These are phyloP conservation scores for Glyphotaelius pellucidus DNA, from an alignment of 2,888 invertebrate genomes.

Conservation along the genomic window DNA sequence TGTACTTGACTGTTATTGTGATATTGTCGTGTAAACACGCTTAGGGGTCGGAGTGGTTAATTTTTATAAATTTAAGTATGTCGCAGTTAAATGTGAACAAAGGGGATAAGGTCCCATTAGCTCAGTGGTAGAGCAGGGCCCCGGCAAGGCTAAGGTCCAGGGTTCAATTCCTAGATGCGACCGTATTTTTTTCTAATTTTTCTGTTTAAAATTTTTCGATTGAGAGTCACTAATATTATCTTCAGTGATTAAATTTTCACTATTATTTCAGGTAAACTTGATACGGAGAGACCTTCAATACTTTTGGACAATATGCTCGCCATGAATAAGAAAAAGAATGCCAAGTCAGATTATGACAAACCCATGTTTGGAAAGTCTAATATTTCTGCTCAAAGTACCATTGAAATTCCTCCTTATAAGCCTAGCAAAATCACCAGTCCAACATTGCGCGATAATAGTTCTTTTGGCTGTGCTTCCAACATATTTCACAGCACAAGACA, in stretches of 20 bases:
- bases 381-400: background rate
- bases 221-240: no score
- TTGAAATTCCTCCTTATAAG: background rate
- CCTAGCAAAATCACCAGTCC: conserved; percentile 41
- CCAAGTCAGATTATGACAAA: background rate
- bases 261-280: conserved; percentile 57
- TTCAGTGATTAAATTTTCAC: background rate
- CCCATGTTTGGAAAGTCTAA: background rate
- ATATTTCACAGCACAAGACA: conserved; percentile 64
- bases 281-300: conserved; percentile 56
- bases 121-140: no score
- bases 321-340: conserved; percentile 53
- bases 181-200: no score
- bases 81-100: no score
- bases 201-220: no score
- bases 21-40: no score
- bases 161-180: no score
- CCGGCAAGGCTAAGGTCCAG: no score
- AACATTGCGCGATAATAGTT: conserved; percentile 53
- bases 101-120: no score
- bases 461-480: conserved; percentile 54
- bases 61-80: no score
- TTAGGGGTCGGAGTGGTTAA: no score
- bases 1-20: no score
- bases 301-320: conserved; percentile 60